Base-by-base conservation (phyloP, 2,888 invertebrate species). In the Mythimna vitellina region DNA sequence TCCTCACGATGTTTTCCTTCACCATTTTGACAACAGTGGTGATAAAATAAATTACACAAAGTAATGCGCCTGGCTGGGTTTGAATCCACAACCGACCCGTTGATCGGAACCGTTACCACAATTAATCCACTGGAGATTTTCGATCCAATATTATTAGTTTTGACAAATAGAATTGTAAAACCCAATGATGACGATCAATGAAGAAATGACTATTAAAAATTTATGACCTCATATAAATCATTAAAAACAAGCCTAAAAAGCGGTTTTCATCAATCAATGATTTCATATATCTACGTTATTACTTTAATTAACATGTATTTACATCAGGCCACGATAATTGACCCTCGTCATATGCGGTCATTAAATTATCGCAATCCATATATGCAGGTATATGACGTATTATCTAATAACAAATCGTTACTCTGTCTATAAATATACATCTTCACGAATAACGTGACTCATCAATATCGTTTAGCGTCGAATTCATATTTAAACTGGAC, bases 401-500 rank as follows among this genome's bases (percentile, higher is more conserved):
- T 76, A 74, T 72, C 54, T 74, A 73, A 82, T 74, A 80, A 69
- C 66, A 72, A 73, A 73, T 72, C 65, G 56, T 79, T 65, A 78
- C 54, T 78, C 12, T 49, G 42, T 35, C 42, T 60, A 61, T 68
- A 57, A 71, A 81, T 67, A 68, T 65, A 78, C 57, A 65, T 60
- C 38, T 63, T 68, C 70, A 75, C 68, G 63, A 74, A 46, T 71
- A 46, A 66, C 65, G 71, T 81, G 78, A 70, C 65, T 69, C 72
- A 80, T 70, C 61, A 79, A 57, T 70, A 79, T 66, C 35, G 46
- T 60, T 76, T 76, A 71, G 63, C 6, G 38, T 69, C 60, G 38
- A 61, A 64, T 66, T 72, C 51, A 32, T 60, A 58, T 66, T 66
- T 54, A 35, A 72, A 69, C 38, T 57, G 46, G 17, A 32, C 35